Conservation (phyloP, 92 coral and sea anemone species). For the Porites lobata region DNA sequence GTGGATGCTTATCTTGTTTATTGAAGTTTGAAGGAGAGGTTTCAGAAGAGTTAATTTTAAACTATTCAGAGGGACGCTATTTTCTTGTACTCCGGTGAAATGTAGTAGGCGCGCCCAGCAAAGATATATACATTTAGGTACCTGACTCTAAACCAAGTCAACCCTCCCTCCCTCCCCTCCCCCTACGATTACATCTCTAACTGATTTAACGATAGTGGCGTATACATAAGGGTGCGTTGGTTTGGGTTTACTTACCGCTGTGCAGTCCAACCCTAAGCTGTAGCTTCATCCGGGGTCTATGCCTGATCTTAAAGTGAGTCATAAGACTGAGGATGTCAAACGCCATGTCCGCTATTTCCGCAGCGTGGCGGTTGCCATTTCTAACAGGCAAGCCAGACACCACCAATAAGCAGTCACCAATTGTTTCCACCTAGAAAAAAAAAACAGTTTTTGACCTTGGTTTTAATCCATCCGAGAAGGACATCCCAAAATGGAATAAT, state of each 20-base stretch:
- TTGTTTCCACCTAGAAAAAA: conserved; percentile 81
- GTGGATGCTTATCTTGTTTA: too few species aligned
- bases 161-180: too few species aligned
- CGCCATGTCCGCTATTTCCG: conserved; percentile 96
- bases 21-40: too few species aligned
- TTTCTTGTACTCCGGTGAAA: too few species aligned
- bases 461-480: too few species aligned
- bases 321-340: conserved; percentile 89
- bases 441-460: background rate
- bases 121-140: too few species aligned
- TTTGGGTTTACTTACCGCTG: conserved; percentile 71
- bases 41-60: too few species aligned
- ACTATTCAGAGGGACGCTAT: too few species aligned
- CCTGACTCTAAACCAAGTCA: too few species aligned
- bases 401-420: conserved; percentile 93
- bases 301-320: conserved; percentile 91
- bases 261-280: conserved; percentile 95
- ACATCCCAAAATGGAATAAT: too few species aligned
- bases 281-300: conserved; percentile 93
- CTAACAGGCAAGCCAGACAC: conserved; percentile 94
- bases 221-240: background rate
- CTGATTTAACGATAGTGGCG: background rate
- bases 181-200: too few species aligned
- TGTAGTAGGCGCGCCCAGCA: too few species aligned
- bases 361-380: conserved; percentile 94